Evolutionary conservation across 2,888 invertebrate genomes (phyloP), one percentile per base, ranked within the genome.

Genomic region (Polylopha cassiicola): DNA sequence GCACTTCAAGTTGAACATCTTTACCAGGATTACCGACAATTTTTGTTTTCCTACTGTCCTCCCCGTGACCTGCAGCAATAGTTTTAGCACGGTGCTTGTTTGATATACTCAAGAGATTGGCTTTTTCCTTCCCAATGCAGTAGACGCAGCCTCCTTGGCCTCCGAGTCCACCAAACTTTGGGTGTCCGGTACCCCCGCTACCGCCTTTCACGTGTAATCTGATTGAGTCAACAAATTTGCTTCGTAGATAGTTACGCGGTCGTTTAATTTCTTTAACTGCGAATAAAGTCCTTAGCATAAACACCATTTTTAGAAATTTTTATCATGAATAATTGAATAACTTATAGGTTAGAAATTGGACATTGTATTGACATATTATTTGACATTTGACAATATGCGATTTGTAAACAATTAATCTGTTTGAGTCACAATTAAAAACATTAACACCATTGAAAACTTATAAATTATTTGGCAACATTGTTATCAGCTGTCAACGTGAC

Each of bases 101-200:
- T 61, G 78, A 73, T 3, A 92, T 80, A 28, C 70, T 78, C 17
- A 80, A 80, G 1, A 93, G 72, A 23, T 87, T 87, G 0, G 89
- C 56, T 11, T 81, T 81, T 60, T 92, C 90, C 54, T 88, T 89
- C 0, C 91, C 91, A 17, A 89, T 73, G 8, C 94, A 87, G 56
- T 90, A 89, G 2, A 99, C 91, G 73, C 93, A 90, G 2, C 98
- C 98, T 22, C 98, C 98, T 69, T 92, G 90, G 0, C 98, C 98
- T 5, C 98, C 98, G 6, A 93, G 75, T 0, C 95, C 98, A 2
- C 97, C 97, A 73, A 90, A 95, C 61, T 92, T 92, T 2, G 92
- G 92, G 10, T 91, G 77, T 1, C 89, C 89, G 44, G 88, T 87
- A 1, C 89, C 89, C 5, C 98, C 98, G 13, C 89, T 82, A 2